Base-by-base conservation (phyloP, 1,140 invertebrate genomes). In the Penaeus japonicus region DNA sequence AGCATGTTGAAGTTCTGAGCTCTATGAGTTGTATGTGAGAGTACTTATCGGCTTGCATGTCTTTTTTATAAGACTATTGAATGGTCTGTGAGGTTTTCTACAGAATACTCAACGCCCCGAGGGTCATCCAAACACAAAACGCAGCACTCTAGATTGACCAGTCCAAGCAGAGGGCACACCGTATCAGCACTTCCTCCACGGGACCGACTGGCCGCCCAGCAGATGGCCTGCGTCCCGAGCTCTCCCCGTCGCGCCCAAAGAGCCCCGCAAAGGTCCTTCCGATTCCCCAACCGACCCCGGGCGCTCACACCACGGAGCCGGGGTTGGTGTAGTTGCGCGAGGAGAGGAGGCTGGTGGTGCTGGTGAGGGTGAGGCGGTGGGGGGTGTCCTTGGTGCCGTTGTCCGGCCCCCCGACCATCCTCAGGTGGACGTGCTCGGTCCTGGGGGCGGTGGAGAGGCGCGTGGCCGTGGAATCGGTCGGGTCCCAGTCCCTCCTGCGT, bases 341-440 rank as follows among this genome's bases (percentile, higher is more conserved):
- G 62, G 79, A 75, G 65, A 75, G 70, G 53, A 70, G 73, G 62
- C 57, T 84, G 82, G 82, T 55, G 82, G 82, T 84, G 57, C 32
- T 59, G 55, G 81, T 59, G 55, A 83, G 81, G 81, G 84, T 35
- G 75, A 30, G 78, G 62, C 70, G 85, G 32, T 20, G 20, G n/a
- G 85, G 22, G 1, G 35, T 20, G 7, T 39, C 24, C 24, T 73
- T 57, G 27, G 39, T 83, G 62, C 84, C 84, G 70, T 81, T 88
- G 59, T 79, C 85, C 20, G 73, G 35, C n/a, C 57, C 54, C 1
- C 80, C 80, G 20, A 82, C 27, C 10, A 54, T 77, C 53, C 80
- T 77, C 22, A 88, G 86, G 30, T 79, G 86, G 2, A 88, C 10
- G n/a, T 88, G 79, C 10, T 82, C 86, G 18, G 86, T 88, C 62